These are phyloP conservation scores for Ommatoiulus sabulosus DNA, from an alignment of 2,888 invertebrate species.

Conservation along the genomic window DNA sequence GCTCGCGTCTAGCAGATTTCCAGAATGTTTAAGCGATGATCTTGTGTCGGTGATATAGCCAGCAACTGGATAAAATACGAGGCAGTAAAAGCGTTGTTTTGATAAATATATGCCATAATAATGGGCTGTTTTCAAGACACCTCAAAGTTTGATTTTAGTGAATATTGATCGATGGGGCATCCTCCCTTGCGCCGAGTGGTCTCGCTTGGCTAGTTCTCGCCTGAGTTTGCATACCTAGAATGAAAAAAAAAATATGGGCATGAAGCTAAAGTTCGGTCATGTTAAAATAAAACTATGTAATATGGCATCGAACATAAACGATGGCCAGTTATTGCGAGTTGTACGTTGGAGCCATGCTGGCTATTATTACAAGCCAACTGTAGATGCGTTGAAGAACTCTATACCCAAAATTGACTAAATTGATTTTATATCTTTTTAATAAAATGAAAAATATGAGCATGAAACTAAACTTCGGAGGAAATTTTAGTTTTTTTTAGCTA, in stretches of 20 bases:
- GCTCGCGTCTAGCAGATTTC: background rate
- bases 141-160: conserved; percentile 17
- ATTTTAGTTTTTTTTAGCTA: too few species aligned
- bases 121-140: background rate
- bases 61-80: background rate
- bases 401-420: too few species aligned
- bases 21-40: conserved; percentile 2
- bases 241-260: background rate
- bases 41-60: background rate
- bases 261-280: background rate
- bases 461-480: too few species aligned
- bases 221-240: conserved; percentile 5
- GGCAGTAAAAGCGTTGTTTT: conserved; percentile 9
- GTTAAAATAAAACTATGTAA: too few species aligned
- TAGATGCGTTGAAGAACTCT: too few species aligned
- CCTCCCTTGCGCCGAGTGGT: background rate
- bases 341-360: too few species aligned
- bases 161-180: background rate
- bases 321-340: too few species aligned
- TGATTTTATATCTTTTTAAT: too few species aligned
- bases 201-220: background rate
- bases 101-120: conserved; percentile 22
- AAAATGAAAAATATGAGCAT: too few species aligned
- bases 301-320: too few species aligned
- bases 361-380: too few species aligned